Conservation (phyloP, 2,888 invertebrate genomes). For the Nemotelus pantherinus region DNA sequence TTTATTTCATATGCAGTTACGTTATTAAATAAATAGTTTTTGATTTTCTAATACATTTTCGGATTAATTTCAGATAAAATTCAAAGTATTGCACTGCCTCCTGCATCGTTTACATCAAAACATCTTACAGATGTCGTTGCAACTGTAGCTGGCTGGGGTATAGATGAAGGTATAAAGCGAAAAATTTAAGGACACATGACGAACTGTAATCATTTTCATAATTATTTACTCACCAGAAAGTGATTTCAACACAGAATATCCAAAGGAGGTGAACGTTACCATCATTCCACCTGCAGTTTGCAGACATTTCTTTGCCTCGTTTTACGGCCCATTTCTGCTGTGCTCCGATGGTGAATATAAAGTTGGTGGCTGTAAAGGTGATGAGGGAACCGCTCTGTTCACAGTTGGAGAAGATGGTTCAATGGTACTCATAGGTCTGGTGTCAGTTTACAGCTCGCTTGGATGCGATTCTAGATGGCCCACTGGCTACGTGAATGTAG, state of each 20-base stretch:
- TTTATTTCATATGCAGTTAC: no score
- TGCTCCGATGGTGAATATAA: constrained; percentile 62
- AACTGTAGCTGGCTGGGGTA: constrained; percentile 57
- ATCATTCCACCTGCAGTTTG: constrained; percentile 64
- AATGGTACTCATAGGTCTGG: constrained; percentile 60
- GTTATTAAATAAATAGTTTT: neutral
- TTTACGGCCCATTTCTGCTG: constrained; percentile 59
- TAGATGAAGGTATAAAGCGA: constrained; percentile 52
- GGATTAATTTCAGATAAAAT: constrained; percentile 60
- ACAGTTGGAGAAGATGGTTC: constrained; percentile 55
- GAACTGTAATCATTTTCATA: no score
- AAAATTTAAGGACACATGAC: no score
- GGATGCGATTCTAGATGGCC: constrained; percentile 56
- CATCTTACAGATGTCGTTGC: constrained; percentile 52
- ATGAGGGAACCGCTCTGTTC: constrained; percentile 58
- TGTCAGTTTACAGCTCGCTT: constrained; percentile 55
- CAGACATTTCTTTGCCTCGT: constrained; percentile 59
- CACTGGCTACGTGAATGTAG: constrained; percentile 55
- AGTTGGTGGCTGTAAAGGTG: constrained; percentile 60
- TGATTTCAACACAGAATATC: constrained; percentile 51
- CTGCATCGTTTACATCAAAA: constrained; percentile 56
- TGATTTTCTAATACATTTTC: neutral
- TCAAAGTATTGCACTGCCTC: constrained; percentile 61
- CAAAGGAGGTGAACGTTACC: constrained; percentile 62
- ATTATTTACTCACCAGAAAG: no score